Conservation (phyloP, 2,888 invertebrate genomes). For the Hofmannophila pseudospretella region DNA sequence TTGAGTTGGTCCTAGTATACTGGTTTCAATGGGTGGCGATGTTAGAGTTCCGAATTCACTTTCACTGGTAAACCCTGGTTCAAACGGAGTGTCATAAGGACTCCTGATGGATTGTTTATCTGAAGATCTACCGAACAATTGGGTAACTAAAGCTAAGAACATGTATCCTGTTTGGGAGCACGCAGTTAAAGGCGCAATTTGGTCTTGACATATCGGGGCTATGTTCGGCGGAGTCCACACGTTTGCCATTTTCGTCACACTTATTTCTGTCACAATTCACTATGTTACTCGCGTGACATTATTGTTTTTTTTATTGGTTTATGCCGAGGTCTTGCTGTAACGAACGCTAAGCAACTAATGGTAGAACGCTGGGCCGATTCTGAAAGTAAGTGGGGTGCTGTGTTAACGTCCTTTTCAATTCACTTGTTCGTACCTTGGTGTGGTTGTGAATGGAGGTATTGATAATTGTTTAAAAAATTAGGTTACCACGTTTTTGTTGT, state of each 20-base stretch:
- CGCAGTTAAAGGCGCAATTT: conserved; percentile 69
- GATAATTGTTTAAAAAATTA: background rate
- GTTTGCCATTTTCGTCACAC: conserved; percentile 16
- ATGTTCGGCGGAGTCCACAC: conserved; percentile 79
- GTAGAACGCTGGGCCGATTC: background rate
- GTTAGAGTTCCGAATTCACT: conserved; percentile 9
- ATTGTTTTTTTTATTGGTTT: background rate
- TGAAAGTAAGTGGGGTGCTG: conserved; percentile 1
- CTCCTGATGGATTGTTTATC: conserved; percentile 38
- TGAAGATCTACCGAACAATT: conserved; percentile 74
- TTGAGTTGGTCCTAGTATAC: conserved; percentile 10
- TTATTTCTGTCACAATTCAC: background rate
- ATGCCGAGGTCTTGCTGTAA: background rate
- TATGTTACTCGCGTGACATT: background rate
- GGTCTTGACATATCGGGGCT: conserved; percentile 70
- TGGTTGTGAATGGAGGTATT: background rate
- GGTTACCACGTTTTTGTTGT: too few relatives aligned
- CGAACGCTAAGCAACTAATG: background rate
- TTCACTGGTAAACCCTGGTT: conserved; percentile 12
- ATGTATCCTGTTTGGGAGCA: conserved; percentile 78
- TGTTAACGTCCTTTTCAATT: conserved; percentile 8
- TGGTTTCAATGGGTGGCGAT: conserved; percentile 11
- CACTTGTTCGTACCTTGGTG: background rate
- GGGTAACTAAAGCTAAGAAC: conserved; percentile 77
- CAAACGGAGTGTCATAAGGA: conserved; percentile 9